These are phyloP conservation scores for Eupeodes luniger DNA, from an alignment of 2,888 invertebrate genomes.

Conservation along the genomic window DNA sequence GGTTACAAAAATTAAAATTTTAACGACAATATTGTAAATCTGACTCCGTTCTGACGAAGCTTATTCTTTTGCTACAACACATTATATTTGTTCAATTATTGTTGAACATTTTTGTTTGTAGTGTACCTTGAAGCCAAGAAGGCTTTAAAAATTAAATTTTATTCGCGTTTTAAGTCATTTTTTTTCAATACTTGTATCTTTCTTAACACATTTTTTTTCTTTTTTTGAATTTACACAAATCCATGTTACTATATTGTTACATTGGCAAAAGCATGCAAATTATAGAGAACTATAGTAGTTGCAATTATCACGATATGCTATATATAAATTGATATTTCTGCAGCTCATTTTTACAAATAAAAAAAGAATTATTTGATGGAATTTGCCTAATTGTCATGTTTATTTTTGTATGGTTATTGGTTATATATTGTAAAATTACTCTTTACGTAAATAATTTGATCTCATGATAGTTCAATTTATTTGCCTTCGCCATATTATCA, in stretches of 20 bases:
- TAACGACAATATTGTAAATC: too few species aligned
- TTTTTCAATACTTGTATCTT: slow-evolving; percentile 5
- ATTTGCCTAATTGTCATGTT: not conserved
- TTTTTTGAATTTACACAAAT: slow-evolving; percentile 5
- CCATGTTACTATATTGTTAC: slow-evolving; percentile 53
- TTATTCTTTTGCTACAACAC: too few species aligned
- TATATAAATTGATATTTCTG: slow-evolving; percentile 5
- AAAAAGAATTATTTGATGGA: not conserved
- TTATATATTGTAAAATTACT: not conserved
- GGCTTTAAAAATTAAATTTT: slow-evolving; percentile 37
- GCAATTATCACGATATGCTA: slow-evolving; percentile 38
- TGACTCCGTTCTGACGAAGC: too few species aligned
- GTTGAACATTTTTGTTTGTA: slow-evolving; percentile 33
- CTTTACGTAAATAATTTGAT: not conserved
- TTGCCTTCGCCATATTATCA: too few species aligned
- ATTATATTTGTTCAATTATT: not conserved
- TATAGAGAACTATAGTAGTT: slow-evolving; percentile 45
- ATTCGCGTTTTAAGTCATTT: slow-evolving; percentile 8
- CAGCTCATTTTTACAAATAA: not conserved
- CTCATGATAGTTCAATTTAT: too few species aligned
- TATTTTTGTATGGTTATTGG: not conserved
- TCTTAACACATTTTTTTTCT: not conserved
- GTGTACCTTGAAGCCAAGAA: too few species aligned
- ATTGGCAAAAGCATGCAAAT: slow-evolving; percentile 60
- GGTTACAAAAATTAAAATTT: too few species aligned